These are phyloP conservation scores for Phrynocephalus forsythii DNA, from an alignment of 2,797 vertebrate genomes.

Conservation along the genomic window DNA sequence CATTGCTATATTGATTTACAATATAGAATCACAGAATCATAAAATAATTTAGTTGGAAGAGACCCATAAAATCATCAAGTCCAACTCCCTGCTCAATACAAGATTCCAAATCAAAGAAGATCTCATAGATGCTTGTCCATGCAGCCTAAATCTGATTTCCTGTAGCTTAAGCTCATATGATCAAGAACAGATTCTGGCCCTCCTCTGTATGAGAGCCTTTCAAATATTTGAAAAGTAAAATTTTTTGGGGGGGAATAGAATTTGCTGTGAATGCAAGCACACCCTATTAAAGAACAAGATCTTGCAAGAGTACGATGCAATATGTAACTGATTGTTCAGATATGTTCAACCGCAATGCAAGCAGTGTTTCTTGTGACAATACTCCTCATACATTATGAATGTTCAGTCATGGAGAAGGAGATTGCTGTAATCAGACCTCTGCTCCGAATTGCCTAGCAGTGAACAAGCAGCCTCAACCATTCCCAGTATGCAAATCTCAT, in stretches of 20 bases:
- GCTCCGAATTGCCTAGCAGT: background rate
- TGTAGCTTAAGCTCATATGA: no score
- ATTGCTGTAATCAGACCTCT: background rate
- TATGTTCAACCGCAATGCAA: background rate
- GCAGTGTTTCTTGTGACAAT: background rate
- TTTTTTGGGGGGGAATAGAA: background rate
- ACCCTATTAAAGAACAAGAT: background rate
- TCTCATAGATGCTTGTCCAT: no score
- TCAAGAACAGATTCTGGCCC: no score
- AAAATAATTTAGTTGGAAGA: no score
- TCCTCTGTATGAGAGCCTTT: no score
- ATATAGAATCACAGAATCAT: no score
- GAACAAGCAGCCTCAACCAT: background rate
- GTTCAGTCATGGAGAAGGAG: background rate
- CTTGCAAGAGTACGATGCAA: background rate
- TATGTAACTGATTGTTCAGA: background rate
- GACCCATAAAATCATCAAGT: no score
- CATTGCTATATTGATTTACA: background rate
- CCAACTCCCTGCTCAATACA: no score
- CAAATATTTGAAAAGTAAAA: background rate
- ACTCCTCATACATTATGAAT: background rate
- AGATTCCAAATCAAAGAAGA: no score
- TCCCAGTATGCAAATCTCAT: constrained; percentile 13
- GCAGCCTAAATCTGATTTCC: no score
- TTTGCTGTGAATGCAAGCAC: background rate